Evolutionary conservation across 1,140 invertebrate genomes (phyloP).

Genomic region (Chironomus tepperi): DNA sequence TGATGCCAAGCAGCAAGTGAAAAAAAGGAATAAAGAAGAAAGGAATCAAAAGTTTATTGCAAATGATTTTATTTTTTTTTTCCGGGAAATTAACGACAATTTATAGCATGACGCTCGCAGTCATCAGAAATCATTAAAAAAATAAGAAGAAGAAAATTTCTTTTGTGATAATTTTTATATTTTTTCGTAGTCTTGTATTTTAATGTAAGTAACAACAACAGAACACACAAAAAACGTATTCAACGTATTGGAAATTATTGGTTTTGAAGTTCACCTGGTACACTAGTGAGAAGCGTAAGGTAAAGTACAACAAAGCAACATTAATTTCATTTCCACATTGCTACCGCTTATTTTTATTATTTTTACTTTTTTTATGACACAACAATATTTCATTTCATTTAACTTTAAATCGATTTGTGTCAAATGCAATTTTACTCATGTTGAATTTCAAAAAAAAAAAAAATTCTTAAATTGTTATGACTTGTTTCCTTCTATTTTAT

Average conservation of each 20-base stretch:
- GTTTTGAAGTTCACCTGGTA: slow-evolving; percentile 5
- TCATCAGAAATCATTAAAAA: neutral
- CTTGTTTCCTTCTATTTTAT: too few relatives aligned
- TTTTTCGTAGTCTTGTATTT: neutral
- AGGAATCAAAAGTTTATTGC: slow-evolving; percentile 1
- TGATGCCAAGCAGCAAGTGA: neutral
- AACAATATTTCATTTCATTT: slow-evolving; percentile 6
- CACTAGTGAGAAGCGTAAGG: neutral
- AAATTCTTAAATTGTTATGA: too few relatives aligned
- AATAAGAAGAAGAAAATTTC: neutral
- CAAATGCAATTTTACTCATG: slow-evolving; percentile 10
- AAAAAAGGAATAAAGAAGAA: too few relatives aligned
- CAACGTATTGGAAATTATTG: slow-evolving; percentile 16
- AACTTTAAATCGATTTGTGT: slow-evolving; percentile 17
- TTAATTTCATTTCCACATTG: slow-evolving; percentile 14
- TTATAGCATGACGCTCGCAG: slow-evolving; percentile 1
- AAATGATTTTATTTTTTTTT: slow-evolving; percentile 14
- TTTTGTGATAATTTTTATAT: neutral
- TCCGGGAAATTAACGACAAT: neutral
- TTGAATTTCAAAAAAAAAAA: too few relatives aligned
- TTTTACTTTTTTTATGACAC: neutral
- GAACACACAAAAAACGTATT: neutral
- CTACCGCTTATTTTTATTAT: neutral
- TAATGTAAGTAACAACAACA: neutral
- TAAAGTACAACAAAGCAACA: slow-evolving; percentile 1